Conservation (phyloP, 2,797 vertebrate species). For the Anas capensis region DNA sequence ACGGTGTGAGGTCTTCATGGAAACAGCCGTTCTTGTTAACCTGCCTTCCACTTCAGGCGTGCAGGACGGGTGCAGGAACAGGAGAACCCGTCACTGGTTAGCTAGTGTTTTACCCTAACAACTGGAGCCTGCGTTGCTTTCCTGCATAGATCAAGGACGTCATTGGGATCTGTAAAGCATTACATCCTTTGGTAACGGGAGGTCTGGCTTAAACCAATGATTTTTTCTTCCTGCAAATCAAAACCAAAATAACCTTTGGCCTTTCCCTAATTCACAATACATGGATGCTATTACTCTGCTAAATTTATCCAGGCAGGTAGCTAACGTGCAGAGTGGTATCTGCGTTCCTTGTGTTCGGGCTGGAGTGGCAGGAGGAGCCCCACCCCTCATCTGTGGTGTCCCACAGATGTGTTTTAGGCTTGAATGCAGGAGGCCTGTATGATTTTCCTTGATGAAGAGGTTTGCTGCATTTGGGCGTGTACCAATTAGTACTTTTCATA, state of each 20-base stretch:
- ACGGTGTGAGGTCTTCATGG: fast-evolving
- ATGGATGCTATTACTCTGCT: background rate
- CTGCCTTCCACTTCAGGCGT: background rate
- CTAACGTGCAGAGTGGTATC: background rate
- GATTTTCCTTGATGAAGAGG: background rate
- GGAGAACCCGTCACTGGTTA: background rate
- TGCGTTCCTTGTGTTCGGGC: background rate
- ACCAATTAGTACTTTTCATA: background rate
- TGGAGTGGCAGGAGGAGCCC: background rate
- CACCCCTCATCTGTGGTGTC: background rate
- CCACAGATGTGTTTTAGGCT: background rate
- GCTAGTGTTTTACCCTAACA: background rate
- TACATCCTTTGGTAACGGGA: background rate
- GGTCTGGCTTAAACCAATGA: background rate
- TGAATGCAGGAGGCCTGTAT: background rate
- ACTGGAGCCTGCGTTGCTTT: background rate
- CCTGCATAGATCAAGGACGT: background rate
- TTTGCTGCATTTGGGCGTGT: background rate
- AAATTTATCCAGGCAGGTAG: background rate
- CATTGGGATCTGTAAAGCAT: background rate
- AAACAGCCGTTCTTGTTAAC: background rate
- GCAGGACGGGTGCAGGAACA: background rate
- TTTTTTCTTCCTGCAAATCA: background rate
- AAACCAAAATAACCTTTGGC: background rate
- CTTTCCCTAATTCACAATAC: background rate